These are phyloP conservation scores for Carlito syrichta DNA, from an alignment of 2,113 vertebrate species.

Conservation along the genomic window DNA sequence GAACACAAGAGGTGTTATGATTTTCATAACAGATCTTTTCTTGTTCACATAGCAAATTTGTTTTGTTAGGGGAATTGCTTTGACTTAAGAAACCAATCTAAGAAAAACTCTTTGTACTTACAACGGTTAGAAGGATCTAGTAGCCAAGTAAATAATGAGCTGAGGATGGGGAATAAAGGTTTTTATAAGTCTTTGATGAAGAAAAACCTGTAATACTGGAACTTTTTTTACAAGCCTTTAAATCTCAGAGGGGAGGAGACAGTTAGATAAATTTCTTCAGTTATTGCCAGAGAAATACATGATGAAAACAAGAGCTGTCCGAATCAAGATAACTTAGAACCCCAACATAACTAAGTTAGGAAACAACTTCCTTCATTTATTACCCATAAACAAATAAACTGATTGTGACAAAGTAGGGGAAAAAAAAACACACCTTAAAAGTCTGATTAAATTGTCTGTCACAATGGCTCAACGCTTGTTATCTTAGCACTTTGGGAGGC, in stretches of 20 bases:
- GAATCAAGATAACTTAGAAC: neutral
- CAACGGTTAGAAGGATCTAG: neutral
- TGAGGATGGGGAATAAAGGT: neutral
- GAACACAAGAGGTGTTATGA: neutral
- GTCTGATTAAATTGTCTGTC: neutral
- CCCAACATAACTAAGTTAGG: neutral
- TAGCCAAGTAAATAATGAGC: neutral
- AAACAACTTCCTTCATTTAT: neutral
- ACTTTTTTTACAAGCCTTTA: neutral
- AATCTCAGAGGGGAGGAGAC: neutral
- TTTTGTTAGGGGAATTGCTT: conserved; percentile 14
- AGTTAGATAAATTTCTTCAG: neutral
- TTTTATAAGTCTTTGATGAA: neutral
- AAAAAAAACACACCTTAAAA: neutral
- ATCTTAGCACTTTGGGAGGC: too few relatives aligned
- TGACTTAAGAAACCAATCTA: neutral
- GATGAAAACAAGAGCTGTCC: neutral
- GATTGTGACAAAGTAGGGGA: neutral
- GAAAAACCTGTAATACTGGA: neutral
- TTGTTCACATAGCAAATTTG: neutral
- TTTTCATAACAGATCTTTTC: conserved; percentile 30
- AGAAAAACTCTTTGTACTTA: neutral
- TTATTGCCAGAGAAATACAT: neutral
- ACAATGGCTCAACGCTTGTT: too few relatives aligned
- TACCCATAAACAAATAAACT: neutral